Evolutionary conservation across 2,797 vertebrate genomes (phyloP).

Genomic region (Pachyuromys duprasi): DNA sequence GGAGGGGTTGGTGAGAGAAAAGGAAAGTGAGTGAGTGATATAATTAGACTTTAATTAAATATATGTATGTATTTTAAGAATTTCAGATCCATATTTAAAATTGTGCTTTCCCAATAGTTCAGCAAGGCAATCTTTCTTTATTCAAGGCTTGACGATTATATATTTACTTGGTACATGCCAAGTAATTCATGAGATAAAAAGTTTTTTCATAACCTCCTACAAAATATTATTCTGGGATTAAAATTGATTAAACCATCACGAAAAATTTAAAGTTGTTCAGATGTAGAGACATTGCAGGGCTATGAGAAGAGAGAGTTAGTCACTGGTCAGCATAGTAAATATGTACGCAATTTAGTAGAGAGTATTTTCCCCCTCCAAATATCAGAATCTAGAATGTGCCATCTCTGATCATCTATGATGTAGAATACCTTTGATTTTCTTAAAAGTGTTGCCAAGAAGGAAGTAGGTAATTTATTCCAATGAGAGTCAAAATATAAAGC

Average conservation of each 20-base stretch:
- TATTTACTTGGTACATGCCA: neutral
- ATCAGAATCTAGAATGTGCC: neutral
- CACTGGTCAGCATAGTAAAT: neutral
- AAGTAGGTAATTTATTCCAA: neutral
- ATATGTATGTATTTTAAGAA: neutral
- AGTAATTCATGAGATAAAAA: neutral
- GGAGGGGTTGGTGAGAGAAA: too few species aligned
- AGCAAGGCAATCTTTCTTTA: neutral
- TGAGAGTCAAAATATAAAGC: neutral
- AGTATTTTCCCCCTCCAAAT: neutral
- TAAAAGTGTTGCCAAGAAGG: neutral
- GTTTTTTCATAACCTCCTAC: neutral
- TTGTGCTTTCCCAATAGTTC: neutral
- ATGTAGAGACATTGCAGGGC: neutral
- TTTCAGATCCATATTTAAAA: neutral
- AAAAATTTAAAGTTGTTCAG: slow-evolving; percentile 18
- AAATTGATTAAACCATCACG: neutral
- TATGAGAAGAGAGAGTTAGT: neutral
- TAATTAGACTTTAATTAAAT: neutral
- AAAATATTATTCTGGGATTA: neutral
- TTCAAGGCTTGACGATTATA: neutral
- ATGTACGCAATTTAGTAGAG: neutral
- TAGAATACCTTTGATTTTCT: neutral
- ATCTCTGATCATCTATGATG: neutral
- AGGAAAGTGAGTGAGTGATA: neutral